Conservation (phyloP, 1,140 invertebrate species). For the Calephelis nemesis region DNA sequence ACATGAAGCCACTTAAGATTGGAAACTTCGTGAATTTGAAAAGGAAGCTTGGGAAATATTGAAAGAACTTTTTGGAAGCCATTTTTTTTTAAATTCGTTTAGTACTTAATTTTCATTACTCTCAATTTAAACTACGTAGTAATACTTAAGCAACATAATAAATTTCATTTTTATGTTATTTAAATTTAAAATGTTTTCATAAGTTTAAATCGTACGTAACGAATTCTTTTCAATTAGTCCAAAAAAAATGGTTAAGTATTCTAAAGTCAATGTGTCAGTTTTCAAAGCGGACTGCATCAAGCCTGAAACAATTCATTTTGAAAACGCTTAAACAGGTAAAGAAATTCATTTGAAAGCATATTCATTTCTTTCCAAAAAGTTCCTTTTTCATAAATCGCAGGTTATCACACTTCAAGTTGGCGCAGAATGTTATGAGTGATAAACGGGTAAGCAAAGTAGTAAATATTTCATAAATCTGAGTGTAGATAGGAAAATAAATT, state of each 20-base stretch:
- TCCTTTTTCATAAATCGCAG: background rate
- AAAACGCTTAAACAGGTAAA: too few species aligned
- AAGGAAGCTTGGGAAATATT: background rate
- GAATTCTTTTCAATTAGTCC: too few species aligned
- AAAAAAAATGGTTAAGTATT: too few species aligned
- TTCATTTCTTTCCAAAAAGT: background rate
- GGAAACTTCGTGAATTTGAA: background rate
- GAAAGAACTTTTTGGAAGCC: background rate
- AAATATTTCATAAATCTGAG: slow-evolving; percentile 50
- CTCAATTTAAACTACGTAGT: too few species aligned
- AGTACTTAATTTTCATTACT: too few species aligned
- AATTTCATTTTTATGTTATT: background rate
- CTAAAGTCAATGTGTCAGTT: too few species aligned
- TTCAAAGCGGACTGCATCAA: too few species aligned
- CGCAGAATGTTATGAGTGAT: slow-evolving; percentile 59
- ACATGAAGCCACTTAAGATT: background rate
- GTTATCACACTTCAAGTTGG: background rate
- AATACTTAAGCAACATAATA: background rate
- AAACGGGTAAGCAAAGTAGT: slow-evolving; percentile 68
- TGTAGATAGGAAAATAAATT: slow-evolving; percentile 72
- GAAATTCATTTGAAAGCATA: background rate
- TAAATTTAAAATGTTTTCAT: too few species aligned
- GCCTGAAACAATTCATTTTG: too few species aligned
- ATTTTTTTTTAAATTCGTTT: background rate
- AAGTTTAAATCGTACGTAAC: too few species aligned